Conservation (phyloP, 2,888 invertebrate genomes). For the Drosophila limbata region DNA sequence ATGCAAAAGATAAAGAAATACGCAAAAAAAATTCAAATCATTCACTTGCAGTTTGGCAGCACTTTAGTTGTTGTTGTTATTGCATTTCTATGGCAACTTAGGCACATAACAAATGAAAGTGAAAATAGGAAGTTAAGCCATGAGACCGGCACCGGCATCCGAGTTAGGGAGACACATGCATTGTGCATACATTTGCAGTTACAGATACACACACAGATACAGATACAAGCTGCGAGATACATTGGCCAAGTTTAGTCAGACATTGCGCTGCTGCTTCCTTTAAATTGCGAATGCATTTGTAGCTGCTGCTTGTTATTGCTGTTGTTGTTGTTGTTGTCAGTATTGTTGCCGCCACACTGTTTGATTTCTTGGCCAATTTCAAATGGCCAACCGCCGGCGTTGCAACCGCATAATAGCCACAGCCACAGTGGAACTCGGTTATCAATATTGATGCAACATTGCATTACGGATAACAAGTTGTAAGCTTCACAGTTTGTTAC, state of each 20-base stretch:
- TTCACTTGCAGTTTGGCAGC: constrained; percentile 44
- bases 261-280: constrained; percentile 69
- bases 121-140: constrained; percentile 81
- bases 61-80: constrained; percentile 39
- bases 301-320: constrained; percentile 30
- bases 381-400: constrained; percentile 55
- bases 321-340: constrained; percentile 35
- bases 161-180: constrained; percentile 31
- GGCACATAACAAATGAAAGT: constrained; percentile 79
- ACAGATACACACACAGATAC: constrained; percentile 34
- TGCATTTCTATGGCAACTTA: constrained; percentile 63
- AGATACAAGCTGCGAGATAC: constrained; percentile 45
- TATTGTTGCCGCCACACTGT: constrained; percentile 63
- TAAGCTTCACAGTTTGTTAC: constrained; percentile 41
- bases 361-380: constrained; percentile 78
- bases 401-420: constrained; percentile 32
- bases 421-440: constrained; percentile 29
- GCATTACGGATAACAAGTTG: constrained; percentile 32
- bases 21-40: constrained; percentile 43
- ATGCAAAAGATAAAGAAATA: constrained; percentile 33
- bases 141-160: constrained; percentile 68
- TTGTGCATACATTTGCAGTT: constrained; percentile 12
- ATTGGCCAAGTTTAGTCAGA: constrained; percentile 71
- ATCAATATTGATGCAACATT: constrained; percentile 45
- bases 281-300: constrained; percentile 57